Evolutionary conservation across 1,140 invertebrate genomes (phyloP).

Genomic region (Drosophila gunungcola): DNA sequence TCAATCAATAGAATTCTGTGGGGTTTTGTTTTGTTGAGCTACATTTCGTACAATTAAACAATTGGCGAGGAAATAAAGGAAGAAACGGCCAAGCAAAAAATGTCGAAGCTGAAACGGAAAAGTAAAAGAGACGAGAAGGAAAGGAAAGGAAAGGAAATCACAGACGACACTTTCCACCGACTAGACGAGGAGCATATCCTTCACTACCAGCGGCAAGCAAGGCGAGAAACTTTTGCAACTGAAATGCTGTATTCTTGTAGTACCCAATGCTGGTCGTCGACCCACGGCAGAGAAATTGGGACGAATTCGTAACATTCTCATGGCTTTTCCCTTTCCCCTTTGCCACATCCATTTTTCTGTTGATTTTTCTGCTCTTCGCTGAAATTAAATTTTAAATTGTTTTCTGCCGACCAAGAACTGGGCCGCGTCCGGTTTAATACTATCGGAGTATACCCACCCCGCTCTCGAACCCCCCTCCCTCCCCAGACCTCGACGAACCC

Average conservation of each 20-base stretch:
- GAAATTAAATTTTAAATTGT: slow-evolving; percentile 79
- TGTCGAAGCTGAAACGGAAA: background rate
- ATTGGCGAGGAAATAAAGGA: no score
- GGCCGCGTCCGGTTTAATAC: slow-evolving; percentile 42
- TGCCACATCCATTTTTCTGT: slow-evolving; percentile 48
- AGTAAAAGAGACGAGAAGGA: no score
- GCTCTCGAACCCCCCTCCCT: background rate
- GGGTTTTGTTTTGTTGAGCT: no score
- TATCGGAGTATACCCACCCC: slow-evolving; percentile 23
- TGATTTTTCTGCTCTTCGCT: slow-evolving; percentile 66
- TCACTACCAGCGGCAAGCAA: background rate
- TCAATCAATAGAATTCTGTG: no score
- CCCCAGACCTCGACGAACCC: no score
- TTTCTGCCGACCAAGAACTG: slow-evolving; percentile 37
- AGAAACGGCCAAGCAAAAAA: no score
- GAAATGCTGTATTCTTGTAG: background rate
- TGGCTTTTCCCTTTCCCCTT: slow-evolving; percentile 25
- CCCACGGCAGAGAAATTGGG: slow-evolving; percentile 7
- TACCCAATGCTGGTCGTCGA: background rate
- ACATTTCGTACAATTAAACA: no score
- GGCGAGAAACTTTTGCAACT: background rate
- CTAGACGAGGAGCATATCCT: background rate
- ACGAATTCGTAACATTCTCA: slow-evolving; percentile 15
- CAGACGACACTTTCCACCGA: background rate
- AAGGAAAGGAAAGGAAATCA: background rate